Evolutionary conservation across 2,113 vertebrate genomes (phyloP).

Genomic region (Microcebus ravelobensis): DNA sequence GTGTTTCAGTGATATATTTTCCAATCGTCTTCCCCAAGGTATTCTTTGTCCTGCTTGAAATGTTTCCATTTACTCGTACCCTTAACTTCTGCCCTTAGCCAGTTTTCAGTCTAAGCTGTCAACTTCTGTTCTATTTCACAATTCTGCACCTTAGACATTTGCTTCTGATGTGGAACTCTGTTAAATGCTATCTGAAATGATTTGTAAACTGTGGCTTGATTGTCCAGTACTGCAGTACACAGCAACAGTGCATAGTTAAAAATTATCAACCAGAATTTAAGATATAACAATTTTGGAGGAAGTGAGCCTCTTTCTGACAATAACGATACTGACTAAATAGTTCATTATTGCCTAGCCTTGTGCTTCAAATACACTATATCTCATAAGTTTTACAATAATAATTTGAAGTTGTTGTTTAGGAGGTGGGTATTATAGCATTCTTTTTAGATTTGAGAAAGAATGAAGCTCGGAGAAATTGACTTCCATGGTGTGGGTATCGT

Average conservation of each 20-base stretch:
- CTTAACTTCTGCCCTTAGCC: slow-evolving; percentile 77
- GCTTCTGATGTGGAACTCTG: slow-evolving; percentile 67
- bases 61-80: slow-evolving; percentile 74
- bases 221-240: neutral
- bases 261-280: neutral
- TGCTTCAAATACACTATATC: neutral
- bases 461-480: neutral
- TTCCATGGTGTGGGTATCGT: neutral
- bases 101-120: slow-evolving; percentile 74
- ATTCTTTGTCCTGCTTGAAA: slow-evolving; percentile 61
- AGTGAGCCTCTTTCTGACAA: neutral
- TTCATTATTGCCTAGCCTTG: neutral
- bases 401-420: neutral
- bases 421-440: neutral
- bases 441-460: slow-evolving; percentile 4
- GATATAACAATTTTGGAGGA: neutral
- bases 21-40: slow-evolving; percentile 56
- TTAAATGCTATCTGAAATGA: slow-evolving; percentile 75
- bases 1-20: neutral
- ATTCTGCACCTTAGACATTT: slow-evolving; percentile 71
- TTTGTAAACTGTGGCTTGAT: slow-evolving; percentile 61
- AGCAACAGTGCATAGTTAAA: slow-evolving; percentile 2
- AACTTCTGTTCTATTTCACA: slow-evolving; percentile 71
- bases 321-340: neutral
- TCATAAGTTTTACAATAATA: neutral